Evolutionary conservation across 2,888 invertebrate genomes (phyloP).

Genomic region (Ormia ochracea): DNA sequence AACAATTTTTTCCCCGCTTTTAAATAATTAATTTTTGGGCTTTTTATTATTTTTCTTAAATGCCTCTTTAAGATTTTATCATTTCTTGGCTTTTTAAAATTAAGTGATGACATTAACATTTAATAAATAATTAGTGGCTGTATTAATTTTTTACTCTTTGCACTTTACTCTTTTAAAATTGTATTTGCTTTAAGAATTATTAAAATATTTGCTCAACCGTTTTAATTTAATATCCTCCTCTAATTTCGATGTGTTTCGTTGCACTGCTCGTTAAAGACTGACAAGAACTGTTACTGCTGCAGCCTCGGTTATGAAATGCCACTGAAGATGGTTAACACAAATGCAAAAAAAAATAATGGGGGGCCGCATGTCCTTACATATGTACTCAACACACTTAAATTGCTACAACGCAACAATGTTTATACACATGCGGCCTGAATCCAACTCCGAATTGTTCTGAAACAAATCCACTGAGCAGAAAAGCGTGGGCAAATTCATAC

Average conservation of each 20-base stretch:
- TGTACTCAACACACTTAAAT: background rate
- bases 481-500: too few species aligned
- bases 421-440: background rate
- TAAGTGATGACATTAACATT: too few species aligned
- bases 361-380: background rate
- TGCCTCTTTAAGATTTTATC: background rate
- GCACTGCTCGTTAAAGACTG: constrained; percentile 39
- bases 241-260: constrained; percentile 43
- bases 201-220: background rate
- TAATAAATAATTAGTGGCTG: too few species aligned
- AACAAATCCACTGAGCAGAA: background rate
- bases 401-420: background rate
- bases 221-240: background rate
- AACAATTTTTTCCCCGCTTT: background rate
- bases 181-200: background rate
- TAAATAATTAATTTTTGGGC: background rate
- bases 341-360: background rate
- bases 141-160: background rate
- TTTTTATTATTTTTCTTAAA: background rate
- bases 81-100: too few species aligned
- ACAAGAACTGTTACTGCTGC: constrained; percentile 9
- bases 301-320: constrained; percentile 1
- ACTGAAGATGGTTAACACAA: background rate
- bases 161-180: background rate
- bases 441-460: background rate